A percentile compares a stretch with the other conserved stretches of the same genome.
These are phyloP conservation scores for Watsonalla cultraria DNA, from an alignment of 2,888 invertebrate genomes.

Conservation along the genomic window DNA sequence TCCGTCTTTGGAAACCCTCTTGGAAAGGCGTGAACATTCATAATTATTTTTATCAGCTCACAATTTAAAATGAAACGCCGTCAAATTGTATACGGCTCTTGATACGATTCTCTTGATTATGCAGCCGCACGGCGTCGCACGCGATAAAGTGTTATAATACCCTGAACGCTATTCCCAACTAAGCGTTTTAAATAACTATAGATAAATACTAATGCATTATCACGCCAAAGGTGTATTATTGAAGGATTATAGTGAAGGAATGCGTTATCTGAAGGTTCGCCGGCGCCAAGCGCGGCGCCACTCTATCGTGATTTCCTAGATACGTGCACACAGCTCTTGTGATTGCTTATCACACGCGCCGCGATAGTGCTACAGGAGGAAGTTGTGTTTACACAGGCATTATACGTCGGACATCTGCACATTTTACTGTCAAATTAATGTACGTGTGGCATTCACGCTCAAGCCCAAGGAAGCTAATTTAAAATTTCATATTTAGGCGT, in stretches of 20 bases:
- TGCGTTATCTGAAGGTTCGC: conserved; percentile 22
- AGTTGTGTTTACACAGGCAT: conserved; percentile 5
- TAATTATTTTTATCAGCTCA: no score
- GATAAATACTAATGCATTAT: neutral
- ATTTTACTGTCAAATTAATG: neutral
- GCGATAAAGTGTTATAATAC: neutral
- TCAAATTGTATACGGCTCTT: no score
- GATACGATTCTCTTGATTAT: no score
- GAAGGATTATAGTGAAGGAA: conserved; percentile 1
- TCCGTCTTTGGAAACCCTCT: no score
- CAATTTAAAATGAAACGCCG: no score
- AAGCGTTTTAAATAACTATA: neutral
- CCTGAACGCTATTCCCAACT: neutral
- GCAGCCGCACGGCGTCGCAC: neutral
- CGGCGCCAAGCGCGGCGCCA: conserved; percentile 38
- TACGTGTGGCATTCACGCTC: neutral
- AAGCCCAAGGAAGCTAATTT: no score
- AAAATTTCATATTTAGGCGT: no score
- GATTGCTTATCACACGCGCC: conserved; percentile 23
- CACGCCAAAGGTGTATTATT: neutral
- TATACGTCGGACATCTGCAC: neutral
- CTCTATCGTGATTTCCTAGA: conserved; percentile 48
- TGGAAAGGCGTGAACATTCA: no score
- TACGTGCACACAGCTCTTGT: conserved; percentile 22
- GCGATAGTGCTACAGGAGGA: conserved; percentile 9